Base-by-base conservation (phyloP, 2,113 vertebrate genomes). In the Lanius collurio region DNA sequence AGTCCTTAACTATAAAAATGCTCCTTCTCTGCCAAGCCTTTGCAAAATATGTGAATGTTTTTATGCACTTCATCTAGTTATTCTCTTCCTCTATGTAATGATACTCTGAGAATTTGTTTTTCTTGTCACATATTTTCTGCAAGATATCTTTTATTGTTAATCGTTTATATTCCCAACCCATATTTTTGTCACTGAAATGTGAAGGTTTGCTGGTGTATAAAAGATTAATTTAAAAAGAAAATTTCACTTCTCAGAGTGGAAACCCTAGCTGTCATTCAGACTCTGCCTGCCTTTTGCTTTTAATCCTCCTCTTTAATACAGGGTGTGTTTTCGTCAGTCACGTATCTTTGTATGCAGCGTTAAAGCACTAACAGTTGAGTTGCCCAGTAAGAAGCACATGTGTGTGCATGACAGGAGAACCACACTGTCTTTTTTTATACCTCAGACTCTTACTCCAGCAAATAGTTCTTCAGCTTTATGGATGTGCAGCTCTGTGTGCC, bases 91-190 rank as follows among this genome's bases (percentile, higher is more conserved):
- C n/a, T 60, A 1, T 64, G 47, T 56, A 81, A 2, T 52, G 13
- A 14, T 31, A 31, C 22, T 86, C 41, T 16, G n/a, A 69, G 28
- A 74, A 31, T 59, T 80, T 83, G 13, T 37, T 89, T 87, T 62
- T 74, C 64, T 87, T 41, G 31, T 27, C 2, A 5, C 19, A 0
- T 41, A 9, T 81, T 81, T 91, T 83, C 50, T 50, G 16, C 2
- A 2, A 74, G 39, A 50, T 50, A 2, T 15, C 3, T 64, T 78
- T 67, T 44, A 10, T 33, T 94, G 41, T 10, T 60, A 18, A 56
- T 71, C 27, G 16, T 63, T 86, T 74, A 15, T 47, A 39, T 4
- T 9, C 24, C 13, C 1, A 1, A 79, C 35, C 3, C 1, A 0
- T 62, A 11, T 27, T 84, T 92, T 89, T 82, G 20, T 76, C 53